Evolutionary conservation across 2,888 invertebrate genomes (phyloP).

Genomic region (Ectemnius lituratus): DNA sequence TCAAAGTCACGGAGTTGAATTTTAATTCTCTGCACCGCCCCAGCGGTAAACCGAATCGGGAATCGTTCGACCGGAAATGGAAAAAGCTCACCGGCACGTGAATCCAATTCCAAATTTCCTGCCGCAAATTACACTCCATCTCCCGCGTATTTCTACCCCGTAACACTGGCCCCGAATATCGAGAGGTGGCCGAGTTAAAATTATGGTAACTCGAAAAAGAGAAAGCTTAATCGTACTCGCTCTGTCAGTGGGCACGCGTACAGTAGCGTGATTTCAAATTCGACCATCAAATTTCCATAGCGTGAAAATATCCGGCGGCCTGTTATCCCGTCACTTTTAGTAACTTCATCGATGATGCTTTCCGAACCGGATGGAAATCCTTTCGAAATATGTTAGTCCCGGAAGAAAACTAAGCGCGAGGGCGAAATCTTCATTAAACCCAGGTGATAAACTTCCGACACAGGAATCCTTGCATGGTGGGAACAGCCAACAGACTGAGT

Average conservation of each 20-base stretch:
- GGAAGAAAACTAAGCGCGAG: not conserved
- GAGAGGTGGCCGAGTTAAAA: not conserved
- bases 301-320: not conserved
- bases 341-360: too few relatives aligned
- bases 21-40: constrained; percentile 2
- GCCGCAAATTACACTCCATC: constrained; percentile 2
- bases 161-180: not conserved
- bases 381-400: not conserved
- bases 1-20: not conserved
- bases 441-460: constrained; percentile 22
- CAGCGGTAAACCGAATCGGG: constrained; percentile 1
- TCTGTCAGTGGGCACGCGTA: too few relatives aligned
- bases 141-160: not conserved
- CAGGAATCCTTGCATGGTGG: not conserved
- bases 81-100: not conserved
- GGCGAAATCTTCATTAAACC: constrained; percentile 44
- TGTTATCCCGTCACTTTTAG: too few relatives aligned
- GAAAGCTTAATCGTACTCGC: too few relatives aligned
- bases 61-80: not conserved
- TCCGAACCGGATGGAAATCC: not conserved
- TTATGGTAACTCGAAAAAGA: too few relatives aligned
- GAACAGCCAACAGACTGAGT: not conserved
- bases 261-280: too few relatives aligned
- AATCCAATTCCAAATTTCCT: constrained; percentile 1
- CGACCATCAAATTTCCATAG: not conserved